Evolutionary conservation across 2,113 vertebrate genomes (phyloP), one percentile per base, ranked within the genome.

Genomic region (Nanorana parkeri): DNA sequence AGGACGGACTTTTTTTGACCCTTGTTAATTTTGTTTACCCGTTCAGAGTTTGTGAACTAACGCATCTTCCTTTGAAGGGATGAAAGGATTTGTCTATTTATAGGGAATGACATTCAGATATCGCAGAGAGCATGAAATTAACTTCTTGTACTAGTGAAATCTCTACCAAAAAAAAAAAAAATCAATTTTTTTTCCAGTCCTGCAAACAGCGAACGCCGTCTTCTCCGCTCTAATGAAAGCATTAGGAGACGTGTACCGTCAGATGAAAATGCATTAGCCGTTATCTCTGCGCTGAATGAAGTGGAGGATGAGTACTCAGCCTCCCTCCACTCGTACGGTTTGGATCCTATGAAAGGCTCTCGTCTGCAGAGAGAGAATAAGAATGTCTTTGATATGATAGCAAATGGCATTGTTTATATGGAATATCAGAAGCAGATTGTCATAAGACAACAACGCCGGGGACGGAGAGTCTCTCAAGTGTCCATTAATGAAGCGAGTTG

Each of bases 191-290:
- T 36, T 13, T 15, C 10, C 41, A 47, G 41, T 15, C 51, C 32
- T 80, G n/a, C 11, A 17, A n/a, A 36, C 26, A 26, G 13, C 47
- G 20, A 20, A 26, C 17, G n/a, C 2, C n/a, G 24, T 29, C 56
- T 24, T 69, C 23, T 29, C 56, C 2, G 21, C 36, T 47, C 8
- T 71, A 66, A 81, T 81, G 68, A 81, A 81, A 81, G 78, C 78
- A 41, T 54, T 63, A 64, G 58, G 20, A 69, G 41, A 64, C 54
- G 11, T 72, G 60, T 72, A 72, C 68, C 29, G 68, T 52, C 47
- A 32, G 78, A 63, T 73, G 58, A 81, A 77, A 81, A 81, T 73
- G 68, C 68, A 81, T 81, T 63, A 72, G 64, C 78, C 52, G 78
- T 52, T 64, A 63, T 81, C 68, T 54, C 24, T 15, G 1, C 52